Evolutionary conservation across 1,140 invertebrate species (phyloP).

Genomic region (Mya arenaria): DNA sequence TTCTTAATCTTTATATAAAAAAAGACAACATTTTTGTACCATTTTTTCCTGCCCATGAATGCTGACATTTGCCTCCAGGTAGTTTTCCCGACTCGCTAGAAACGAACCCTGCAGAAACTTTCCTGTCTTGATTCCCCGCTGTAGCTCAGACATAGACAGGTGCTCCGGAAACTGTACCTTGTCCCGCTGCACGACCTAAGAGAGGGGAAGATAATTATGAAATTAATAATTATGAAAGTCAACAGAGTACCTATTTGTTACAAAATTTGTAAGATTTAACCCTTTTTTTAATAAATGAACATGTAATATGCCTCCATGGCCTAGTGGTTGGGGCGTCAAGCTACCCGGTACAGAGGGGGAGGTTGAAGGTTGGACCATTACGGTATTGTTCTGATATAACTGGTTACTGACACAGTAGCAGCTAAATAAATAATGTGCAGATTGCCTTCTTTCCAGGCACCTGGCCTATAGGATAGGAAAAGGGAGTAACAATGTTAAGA

Average conservation of each 20-base stretch:
- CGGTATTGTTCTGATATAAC: too few species aligned
- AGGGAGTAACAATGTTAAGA: too few species aligned
- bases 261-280: not conserved
- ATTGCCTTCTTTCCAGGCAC: too few species aligned
- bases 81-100: constrained; percentile 90
- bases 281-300: not conserved
- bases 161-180: constrained; percentile 91
- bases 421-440: too few species aligned
- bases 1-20: too few species aligned
- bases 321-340: too few species aligned
- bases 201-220: not conserved
- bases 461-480: too few species aligned
- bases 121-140: constrained; percentile 90
- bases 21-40: constrained; percentile 60
- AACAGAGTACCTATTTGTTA: not conserved
- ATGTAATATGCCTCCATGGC: too few species aligned
- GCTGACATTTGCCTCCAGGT: constrained; percentile 95
- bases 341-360: too few species aligned
- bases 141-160: constrained; percentile 87
- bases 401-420: too few species aligned
- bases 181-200: constrained; percentile 81
- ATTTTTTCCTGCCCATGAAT: constrained; percentile 83
- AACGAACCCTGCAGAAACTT: constrained; percentile 90
- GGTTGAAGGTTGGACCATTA: too few species aligned
- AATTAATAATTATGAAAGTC: too few species aligned